Evolutionary conservation across 2,888 invertebrate genomes (phyloP).

Genomic region (Antheraea assamensis): DNA sequence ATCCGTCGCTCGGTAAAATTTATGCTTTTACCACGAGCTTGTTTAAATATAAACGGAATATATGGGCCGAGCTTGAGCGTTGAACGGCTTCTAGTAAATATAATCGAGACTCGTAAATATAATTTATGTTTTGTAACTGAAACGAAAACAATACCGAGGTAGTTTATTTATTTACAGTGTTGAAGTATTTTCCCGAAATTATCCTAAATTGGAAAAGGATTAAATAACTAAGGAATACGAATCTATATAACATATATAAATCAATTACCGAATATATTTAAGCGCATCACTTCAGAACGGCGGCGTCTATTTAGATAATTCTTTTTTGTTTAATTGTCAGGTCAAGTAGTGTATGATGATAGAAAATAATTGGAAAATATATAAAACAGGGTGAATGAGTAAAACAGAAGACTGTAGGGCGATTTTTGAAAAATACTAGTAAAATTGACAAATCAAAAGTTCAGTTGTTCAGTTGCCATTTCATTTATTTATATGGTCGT

Average conservation of each 20-base stretch:
- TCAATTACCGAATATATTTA: too few relatives aligned
- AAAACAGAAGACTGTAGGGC: too few relatives aligned
- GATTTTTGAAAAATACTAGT: too few relatives aligned
- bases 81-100: constrained; percentile 6
- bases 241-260: neutral
- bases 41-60: constrained; percentile 22
- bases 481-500: too few relatives aligned
- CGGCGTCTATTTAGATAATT: too few relatives aligned
- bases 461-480: too few relatives aligned
- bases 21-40: constrained; percentile 1
- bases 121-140: neutral
- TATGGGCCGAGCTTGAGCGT: constrained; percentile 16
- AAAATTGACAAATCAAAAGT: too few relatives aligned
- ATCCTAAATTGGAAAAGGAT: neutral
- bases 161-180: neutral
- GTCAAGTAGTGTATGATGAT: too few relatives aligned
- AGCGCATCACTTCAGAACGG: too few relatives aligned
- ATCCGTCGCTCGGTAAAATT: constrained; percentile 2
- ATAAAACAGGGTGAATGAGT: too few relatives aligned
- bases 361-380: too few relatives aligned
- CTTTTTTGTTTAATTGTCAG: too few relatives aligned
- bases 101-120: constrained; percentile 3
- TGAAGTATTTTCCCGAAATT: neutral
- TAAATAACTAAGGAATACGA: neutral
- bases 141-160: constrained; percentile 5